Base-by-base conservation (phyloP, 2,888 invertebrate genomes). In the Temnothorax unifasciatus region DNA sequence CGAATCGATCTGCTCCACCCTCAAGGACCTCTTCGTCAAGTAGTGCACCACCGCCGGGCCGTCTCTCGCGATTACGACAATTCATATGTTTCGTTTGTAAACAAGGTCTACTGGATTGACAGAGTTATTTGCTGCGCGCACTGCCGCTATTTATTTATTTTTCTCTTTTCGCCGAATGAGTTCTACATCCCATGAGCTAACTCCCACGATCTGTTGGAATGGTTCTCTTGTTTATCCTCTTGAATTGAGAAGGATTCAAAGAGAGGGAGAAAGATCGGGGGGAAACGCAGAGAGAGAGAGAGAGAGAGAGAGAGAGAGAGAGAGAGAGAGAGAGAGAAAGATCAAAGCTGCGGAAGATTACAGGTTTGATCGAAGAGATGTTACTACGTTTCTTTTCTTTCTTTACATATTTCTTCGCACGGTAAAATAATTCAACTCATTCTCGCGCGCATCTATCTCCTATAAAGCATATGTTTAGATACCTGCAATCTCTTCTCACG, bases 21-120 rank as follows among this genome's bases (percentile, higher is more conserved):
- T 98, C 76, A 98, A 98, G 95, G 98, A 98, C 95, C 96, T 98
- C 75, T 98, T 98, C 94, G 98, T 98, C 93, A 98, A 98, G 96
- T 97, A 96, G 86, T 90, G 44, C 71, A 73, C 34, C 50, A 77
- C 34, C 47, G 76, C 64, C 15, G 63, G 38, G 59, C 8, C 44
- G n/a, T 68, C 21, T 34, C 50, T 25, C 73, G 41, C 73, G 21
- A 66, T 75, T 47, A 66, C 44, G 52, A 47, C 29, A 44, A 71
- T 59, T 50, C 15, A 25, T 54, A 25, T 34, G 54, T 74, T 64
- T 74, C 29, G 44, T 82, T 75, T 18, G 34, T 52, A 52, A 18
- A 34, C 76, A 66, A 25, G 25, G 5, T 68, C 21, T n/a, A 15
- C 5, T 18, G 11, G 38, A 76, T 76, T 34, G 63, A 76, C 18